These are phyloP conservation scores for Epistrophella euchroma DNA, from an alignment of 2,888 invertebrate genomes.

Conservation along the genomic window DNA sequence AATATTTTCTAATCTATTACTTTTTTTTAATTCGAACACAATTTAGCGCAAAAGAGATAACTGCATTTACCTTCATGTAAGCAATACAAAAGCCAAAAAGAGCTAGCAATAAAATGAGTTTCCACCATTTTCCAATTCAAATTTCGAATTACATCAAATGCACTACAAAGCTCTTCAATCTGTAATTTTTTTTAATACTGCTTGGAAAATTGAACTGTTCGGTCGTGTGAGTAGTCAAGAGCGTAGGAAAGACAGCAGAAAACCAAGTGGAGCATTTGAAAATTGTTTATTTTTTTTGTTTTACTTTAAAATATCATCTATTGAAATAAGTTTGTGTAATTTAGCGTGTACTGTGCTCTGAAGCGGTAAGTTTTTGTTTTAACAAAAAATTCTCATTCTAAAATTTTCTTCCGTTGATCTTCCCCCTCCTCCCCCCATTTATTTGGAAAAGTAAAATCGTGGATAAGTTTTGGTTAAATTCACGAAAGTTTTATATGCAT, in stretches of 20 bases:
- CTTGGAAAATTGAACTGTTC: conserved; percentile 72
- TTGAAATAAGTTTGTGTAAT: conserved; percentile 1
- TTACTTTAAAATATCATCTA: conserved; percentile 13
- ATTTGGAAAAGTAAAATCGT: background rate
- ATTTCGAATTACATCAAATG: conserved; percentile 40
- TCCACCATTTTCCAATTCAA: conserved; percentile 68
- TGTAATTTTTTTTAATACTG: conserved; percentile 61
- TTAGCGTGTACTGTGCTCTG: conserved; percentile 22
- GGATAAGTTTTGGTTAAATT: background rate
- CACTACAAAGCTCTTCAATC: conserved; percentile 50
- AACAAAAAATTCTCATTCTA: background rate
- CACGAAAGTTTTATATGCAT: background rate
- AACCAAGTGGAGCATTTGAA: conserved; percentile 51
- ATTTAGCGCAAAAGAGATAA: background rate
- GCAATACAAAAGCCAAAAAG: conserved; percentile 6
- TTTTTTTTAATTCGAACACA: background rate
- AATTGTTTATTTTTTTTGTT: conserved; percentile 45
- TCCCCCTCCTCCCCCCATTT: background rate
- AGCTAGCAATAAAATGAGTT: conserved; percentile 23
- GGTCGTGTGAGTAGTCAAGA: conserved; percentile 67
- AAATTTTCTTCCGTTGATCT: background rate
- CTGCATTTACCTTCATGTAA: background rate
- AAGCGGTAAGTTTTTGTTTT: conserved; percentile 24
- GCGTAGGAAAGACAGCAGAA: conserved; percentile 51
- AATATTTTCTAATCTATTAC: background rate